Conservation (phyloP, 2,113 vertebrate genomes). For the Mystacornis crossleyi region DNA sequence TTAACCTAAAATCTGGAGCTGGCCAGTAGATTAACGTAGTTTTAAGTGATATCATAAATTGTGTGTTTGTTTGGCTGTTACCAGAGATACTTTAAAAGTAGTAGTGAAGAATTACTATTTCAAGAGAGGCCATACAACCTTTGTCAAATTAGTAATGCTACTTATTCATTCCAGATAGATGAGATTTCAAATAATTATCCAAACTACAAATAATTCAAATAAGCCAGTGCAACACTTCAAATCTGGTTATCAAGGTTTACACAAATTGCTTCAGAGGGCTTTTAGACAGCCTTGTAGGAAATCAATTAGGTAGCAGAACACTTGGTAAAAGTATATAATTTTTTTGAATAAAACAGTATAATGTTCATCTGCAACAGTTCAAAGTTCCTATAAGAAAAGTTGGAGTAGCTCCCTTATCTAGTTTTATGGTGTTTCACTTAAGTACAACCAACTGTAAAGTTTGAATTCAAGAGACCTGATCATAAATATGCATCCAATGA, state of each 20-base stretch:
- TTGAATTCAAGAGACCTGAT: not conserved
- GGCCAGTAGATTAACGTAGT: not conserved
- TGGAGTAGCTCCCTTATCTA: not conserved
- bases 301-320: not conserved
- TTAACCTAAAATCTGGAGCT: conserved; percentile 6
- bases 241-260: not conserved
- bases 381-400: not conserved
- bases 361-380: not conserved
- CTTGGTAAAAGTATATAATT: not conserved
- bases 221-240: not conserved
- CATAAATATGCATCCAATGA: not conserved
- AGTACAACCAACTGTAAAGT: not conserved
- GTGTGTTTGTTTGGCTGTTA: not conserved
- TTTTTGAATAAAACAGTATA: not conserved
- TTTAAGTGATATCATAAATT: not conserved
- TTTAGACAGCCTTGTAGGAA: not conserved
- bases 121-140: not conserved
- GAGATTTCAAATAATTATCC: not conserved
- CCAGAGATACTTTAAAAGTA: not conserved
- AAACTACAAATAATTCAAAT: not conserved
- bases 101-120: not conserved
- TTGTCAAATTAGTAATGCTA: not conserved
- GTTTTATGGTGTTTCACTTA: not conserved
- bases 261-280: not conserved
- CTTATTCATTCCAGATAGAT: not conserved